Conservation (phyloP, 1,140 invertebrate genomes). For the Hylaeus volcanicus region DNA sequence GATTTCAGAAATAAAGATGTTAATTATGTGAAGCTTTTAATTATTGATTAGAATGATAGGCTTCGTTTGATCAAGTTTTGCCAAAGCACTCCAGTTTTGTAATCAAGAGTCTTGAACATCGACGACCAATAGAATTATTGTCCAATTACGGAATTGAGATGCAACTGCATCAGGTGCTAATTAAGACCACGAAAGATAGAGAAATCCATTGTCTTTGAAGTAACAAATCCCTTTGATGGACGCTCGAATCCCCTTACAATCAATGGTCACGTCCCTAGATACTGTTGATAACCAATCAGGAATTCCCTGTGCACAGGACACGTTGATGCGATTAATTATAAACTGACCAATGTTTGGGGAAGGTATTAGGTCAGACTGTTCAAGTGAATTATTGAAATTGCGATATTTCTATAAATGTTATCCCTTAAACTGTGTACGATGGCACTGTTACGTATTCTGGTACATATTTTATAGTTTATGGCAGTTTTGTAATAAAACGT, state of each 20-base stretch:
- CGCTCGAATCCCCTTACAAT: slow-evolving; percentile 36
- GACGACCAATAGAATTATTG: slow-evolving; percentile 3
- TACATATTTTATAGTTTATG: no score
- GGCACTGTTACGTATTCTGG: no score
- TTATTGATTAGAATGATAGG: no score
- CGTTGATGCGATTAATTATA: slow-evolving; percentile 11
- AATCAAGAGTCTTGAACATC: neutral
- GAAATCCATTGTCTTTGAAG: slow-evolving; percentile 12
- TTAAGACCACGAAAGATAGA: neutral
- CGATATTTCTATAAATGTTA: no score
- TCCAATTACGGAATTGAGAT: slow-evolving; percentile 15
- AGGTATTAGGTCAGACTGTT: no score
- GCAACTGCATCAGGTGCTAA: slow-evolving; percentile 13
- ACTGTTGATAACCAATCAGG: slow-evolving; percentile 43
- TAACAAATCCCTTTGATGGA: slow-evolving; percentile 38
- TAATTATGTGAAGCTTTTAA: no score
- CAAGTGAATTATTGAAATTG: no score
- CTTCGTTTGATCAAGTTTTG: no score
- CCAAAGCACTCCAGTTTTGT: no score
- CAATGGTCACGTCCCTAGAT: slow-evolving; percentile 11
- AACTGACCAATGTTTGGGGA: slow-evolving; percentile 1
- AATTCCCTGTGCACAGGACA: neutral
- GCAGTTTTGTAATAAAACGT: no score
- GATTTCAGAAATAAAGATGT: no score
- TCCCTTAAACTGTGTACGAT: no score